Conservation (phyloP, 1,140 invertebrate species). For the Bombus breviceps region DNA sequence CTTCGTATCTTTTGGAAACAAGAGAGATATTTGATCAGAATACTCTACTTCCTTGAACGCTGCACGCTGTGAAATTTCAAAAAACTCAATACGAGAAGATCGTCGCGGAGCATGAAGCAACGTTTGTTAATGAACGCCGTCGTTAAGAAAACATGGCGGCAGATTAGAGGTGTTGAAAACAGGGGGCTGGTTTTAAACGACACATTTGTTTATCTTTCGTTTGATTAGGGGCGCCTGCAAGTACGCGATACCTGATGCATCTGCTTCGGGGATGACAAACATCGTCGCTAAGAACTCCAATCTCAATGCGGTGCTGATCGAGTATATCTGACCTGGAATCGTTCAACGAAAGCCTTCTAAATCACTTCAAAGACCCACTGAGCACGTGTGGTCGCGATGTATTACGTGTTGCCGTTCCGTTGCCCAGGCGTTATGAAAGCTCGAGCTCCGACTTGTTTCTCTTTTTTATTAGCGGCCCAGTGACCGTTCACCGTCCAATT, state of each 20-base stretch:
- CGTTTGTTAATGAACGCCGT: constrained; percentile 68
- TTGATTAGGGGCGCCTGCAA: constrained; percentile 60
- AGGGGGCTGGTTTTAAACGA: constrained; percentile 17
- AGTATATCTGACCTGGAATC: constrained; percentile 86
- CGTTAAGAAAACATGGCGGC: constrained; percentile 50
- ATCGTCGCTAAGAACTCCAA: constrained; percentile 60
- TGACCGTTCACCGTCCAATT: neutral
- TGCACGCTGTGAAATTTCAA: neutral
- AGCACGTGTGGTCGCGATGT: constrained; percentile 3
- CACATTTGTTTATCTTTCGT: constrained; percentile 9
- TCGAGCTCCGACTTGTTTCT: neutral
- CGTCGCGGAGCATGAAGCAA: constrained; percentile 52
- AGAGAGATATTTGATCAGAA: neutral
- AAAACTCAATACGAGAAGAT: constrained; percentile 12
- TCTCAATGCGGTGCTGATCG: constrained; percentile 75
- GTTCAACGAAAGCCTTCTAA: constrained; percentile 67
- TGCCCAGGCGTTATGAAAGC: constrained; percentile 37
- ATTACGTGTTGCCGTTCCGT: constrained; percentile 9
- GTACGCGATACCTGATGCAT: constrained; percentile 65
- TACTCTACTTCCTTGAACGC: neutral
- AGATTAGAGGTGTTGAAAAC: constrained; percentile 50
- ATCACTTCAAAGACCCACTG: constrained; percentile 39
- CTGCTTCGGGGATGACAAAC: constrained; percentile 53
- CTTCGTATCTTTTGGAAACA: neutral
- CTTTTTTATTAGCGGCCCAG: constrained; percentile 7